Percentiles rank a stretch among this genome's conserved stretches.
Conservation (phyloP, 2,888 invertebrate species). For the Nemapogon koenigi region DNA sequence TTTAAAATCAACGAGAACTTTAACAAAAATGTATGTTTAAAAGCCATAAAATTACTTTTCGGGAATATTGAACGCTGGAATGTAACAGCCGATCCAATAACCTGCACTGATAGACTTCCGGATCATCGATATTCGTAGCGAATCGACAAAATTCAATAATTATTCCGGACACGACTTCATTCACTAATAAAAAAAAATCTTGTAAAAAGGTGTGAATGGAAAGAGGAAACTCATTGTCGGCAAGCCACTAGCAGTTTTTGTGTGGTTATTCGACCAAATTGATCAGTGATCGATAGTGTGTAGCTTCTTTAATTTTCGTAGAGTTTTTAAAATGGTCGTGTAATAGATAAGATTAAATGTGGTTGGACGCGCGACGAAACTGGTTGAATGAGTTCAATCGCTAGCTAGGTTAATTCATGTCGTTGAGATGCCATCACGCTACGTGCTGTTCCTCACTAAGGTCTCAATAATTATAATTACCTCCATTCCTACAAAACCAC, state of each 20-base stretch:
- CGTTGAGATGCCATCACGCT: constrained; percentile 51
- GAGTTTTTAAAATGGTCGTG: constrained; percentile 20
- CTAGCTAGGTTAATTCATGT: constrained; percentile 45
- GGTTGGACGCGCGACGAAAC: constrained; percentile 55
- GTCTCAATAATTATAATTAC: constrained; percentile 14
- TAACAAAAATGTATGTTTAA: constrained; percentile 29
- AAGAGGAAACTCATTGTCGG: constrained; percentile 42
- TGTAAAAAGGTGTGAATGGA: constrained; percentile 63
- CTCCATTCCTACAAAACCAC: constrained; percentile 13
- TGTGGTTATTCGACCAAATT: constrained; percentile 15
- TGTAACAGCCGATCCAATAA: constrained; percentile 52
- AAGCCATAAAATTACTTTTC: constrained; percentile 61
- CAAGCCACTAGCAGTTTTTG: constrained; percentile 41
- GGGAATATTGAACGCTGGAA: constrained; percentile 31
- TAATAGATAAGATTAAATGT: constrained; percentile 58
- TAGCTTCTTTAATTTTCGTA: not conserved
- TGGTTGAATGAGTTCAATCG: constrained; percentile 50
- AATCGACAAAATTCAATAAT: constrained; percentile 64
- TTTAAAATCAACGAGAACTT: too few species aligned
- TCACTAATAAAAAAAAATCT: constrained; percentile 55
- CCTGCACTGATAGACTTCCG: constrained; percentile 56
- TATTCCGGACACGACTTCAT: constrained; percentile 64
- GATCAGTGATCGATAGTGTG: not conserved
- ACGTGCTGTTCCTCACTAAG: constrained; percentile 20
- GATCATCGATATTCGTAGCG: constrained; percentile 64